Evolutionary conservation across 2,888 invertebrate species (phyloP).

Genomic region (Dorcus hopei): DNA sequence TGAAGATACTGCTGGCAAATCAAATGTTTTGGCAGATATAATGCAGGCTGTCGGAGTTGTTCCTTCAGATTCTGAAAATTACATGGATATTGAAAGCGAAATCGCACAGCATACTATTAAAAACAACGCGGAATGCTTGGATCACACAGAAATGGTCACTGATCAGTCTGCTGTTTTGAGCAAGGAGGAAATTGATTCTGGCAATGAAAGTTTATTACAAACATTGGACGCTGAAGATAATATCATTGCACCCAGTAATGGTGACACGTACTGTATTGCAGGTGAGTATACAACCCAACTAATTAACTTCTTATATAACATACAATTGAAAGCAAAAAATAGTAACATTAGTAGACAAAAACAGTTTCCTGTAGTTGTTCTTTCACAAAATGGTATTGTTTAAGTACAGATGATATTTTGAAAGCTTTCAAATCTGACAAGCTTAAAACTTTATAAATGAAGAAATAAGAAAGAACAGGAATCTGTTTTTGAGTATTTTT

Average conservation of each 20-base stretch:
- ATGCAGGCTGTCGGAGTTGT: constrained; percentile 28
- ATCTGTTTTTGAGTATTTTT: too few species aligned
- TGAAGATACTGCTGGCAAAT: constrained; percentile 16
- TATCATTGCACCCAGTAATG: background rate
- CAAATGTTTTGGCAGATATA: constrained; percentile 29
- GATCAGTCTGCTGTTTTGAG: constrained; percentile 1
- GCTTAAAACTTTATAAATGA: too few species aligned
- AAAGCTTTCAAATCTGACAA: too few species aligned
- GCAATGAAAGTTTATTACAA: constrained; percentile 6
- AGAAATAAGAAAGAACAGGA: too few species aligned
- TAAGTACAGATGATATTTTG: too few species aligned
- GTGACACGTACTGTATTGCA: constrained; percentile 6
- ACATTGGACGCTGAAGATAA: background rate
- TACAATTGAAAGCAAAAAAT: too few species aligned
- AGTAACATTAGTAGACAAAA: too few species aligned
- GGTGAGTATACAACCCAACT: constrained; percentile 1
- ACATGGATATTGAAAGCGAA: constrained; percentile 28
- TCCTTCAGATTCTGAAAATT: constrained; percentile 20
- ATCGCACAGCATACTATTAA: constrained; percentile 25
- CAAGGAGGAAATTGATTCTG: constrained; percentile 7
- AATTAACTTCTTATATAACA: background rate
- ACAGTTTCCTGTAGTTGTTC: too few species aligned
- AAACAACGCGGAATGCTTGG: background rate
- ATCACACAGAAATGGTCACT: background rate
- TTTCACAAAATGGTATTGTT: too few species aligned